phyloP scores from a whole-genome alignment of 2,888 invertebrate genomes.

The Apamea crenata region DNA sequence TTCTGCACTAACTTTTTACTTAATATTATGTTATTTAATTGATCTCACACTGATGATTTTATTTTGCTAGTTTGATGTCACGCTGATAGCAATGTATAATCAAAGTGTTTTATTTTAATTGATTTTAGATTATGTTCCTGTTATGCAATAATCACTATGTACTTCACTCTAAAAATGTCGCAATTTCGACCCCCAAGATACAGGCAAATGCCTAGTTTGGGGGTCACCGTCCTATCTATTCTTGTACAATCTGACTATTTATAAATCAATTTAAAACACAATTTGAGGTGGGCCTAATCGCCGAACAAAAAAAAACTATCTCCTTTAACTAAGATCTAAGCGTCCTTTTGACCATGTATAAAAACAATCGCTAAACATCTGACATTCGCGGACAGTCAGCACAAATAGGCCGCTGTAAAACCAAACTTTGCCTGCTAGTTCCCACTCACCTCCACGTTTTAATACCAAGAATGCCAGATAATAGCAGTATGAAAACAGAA shows the following conservation, averaged over 20 bases:
- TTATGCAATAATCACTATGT: not conserved
- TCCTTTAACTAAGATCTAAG: not conserved
- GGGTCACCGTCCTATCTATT: not conserved
- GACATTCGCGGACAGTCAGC: not conserved
- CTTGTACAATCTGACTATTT: not conserved
- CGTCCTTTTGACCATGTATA: too few relatives aligned
- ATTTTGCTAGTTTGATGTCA: not conserved
- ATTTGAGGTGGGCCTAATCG: not conserved
- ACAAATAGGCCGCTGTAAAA: not conserved
- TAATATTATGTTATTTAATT: not conserved
- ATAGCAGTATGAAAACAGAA: conserved; percentile 45
- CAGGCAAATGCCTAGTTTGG: not conserved
- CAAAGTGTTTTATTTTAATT: not conserved
- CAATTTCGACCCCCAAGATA: not conserved
- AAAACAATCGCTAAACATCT: conserved; percentile 8
- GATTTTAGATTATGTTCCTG: not conserved
- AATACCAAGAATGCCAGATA: conserved; percentile 60
- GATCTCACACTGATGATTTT: not conserved
- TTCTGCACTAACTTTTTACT: not conserved
- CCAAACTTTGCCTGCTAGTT: conserved; percentile 16
- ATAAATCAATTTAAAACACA: not conserved
- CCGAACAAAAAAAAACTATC: not conserved
- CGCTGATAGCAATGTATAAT: too few relatives aligned
- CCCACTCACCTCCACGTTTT: conserved; percentile 31
- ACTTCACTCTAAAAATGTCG: not conserved